These are phyloP conservation scores for Eucera pruinosa DNA, from an alignment of 2,888 invertebrate genomes.

Conservation along the genomic window DNA sequence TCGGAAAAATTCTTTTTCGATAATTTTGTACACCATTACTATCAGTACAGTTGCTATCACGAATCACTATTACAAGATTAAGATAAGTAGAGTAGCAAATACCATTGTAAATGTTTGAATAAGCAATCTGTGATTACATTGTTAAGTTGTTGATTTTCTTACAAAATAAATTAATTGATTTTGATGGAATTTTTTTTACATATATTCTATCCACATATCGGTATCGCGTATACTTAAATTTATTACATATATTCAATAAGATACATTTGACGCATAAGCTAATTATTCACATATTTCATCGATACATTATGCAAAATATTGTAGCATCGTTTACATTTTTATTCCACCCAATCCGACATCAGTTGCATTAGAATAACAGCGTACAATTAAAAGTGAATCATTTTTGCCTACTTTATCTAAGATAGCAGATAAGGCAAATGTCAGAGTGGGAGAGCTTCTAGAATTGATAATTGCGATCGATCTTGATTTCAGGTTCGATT, in stretches of 20 bases:
- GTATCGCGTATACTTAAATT: no score
- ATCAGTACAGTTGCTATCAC: not conserved
- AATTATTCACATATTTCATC: not conserved
- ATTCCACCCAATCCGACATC: not conserved
- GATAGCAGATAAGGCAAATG: constrained; percentile 30
- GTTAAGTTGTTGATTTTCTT: not conserved
- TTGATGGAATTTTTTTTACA: not conserved
- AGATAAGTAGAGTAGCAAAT: not conserved
- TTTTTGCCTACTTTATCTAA: constrained; percentile 40
- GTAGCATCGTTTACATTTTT: no score
- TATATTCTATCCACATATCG: no score
- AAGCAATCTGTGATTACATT: not conserved
- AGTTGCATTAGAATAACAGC: not conserved
- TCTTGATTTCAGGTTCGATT: constrained; percentile 50
- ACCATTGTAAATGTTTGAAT: not conserved
- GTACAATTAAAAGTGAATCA: not conserved
- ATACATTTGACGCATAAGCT: not conserved
- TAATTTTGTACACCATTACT: not conserved
- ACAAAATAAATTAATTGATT: not conserved
- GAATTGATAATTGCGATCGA: constrained; percentile 43
- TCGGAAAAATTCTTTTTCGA: not conserved
- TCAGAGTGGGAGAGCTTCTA: not conserved
- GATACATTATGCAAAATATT: no score
- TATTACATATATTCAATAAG: not conserved
- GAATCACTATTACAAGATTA: not conserved